A percentile compares a stretch with the other conserved stretches of the same genome.
Conservation (phyloP, 2,113 vertebrate genomes). For the Erythrocercus mccallii region DNA sequence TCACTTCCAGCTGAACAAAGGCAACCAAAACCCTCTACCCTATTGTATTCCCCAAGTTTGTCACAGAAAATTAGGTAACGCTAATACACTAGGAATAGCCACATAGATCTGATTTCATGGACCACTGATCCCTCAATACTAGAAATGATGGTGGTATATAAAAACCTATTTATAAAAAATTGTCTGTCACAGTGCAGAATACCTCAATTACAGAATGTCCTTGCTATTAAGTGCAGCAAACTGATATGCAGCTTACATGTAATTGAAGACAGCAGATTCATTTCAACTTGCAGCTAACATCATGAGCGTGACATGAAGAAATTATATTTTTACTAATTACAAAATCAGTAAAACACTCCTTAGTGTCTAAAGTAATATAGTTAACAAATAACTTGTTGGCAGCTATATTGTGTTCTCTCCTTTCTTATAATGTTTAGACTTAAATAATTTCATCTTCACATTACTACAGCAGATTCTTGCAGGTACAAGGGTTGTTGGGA, state of each 20-base stretch:
- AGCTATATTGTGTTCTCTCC: not conserved
- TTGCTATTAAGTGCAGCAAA: not conserved
- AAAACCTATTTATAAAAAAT: not conserved
- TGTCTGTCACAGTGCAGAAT: not conserved
- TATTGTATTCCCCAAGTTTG: not conserved
- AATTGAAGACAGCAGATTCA: not conserved
- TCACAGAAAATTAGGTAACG: conserved; percentile 2
- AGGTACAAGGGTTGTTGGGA: not conserved
- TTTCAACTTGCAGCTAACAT: not conserved
- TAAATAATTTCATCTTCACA: not conserved
- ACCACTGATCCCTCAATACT: not conserved
- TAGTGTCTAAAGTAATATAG: not conserved
- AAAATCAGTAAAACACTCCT: not conserved
- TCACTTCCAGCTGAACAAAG: conserved; percentile 4
- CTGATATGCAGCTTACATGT: not conserved
- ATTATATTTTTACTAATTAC: not conserved
- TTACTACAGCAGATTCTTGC: not conserved
- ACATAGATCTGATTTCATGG: not conserved
- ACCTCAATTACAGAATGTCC: not conserved
- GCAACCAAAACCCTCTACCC: not conserved
- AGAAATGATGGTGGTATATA: not conserved
- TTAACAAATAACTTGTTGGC: not conserved
- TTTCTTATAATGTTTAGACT: not conserved
- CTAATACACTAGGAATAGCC: not conserved
- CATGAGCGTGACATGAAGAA: not conserved